These are phyloP conservation scores for Clostera curtula DNA, from an alignment of 2,888 invertebrate species.

Conservation along the genomic window DNA sequence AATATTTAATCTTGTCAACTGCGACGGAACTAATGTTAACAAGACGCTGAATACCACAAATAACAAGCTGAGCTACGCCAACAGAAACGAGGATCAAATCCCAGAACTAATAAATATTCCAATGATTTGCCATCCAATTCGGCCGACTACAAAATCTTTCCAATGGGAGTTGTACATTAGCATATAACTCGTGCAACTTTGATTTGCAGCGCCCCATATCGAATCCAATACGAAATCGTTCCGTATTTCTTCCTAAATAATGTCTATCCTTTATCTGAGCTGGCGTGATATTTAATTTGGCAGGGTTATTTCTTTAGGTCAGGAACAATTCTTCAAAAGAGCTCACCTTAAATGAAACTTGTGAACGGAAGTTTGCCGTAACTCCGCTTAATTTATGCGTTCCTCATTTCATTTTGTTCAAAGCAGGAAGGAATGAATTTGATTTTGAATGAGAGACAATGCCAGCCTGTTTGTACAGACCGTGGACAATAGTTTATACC, in stretches of 20 bases:
- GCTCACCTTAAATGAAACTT: conserved; percentile 51
- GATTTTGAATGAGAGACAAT: conserved; percentile 59
- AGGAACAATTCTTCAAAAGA: conserved; percentile 50
- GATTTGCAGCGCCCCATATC: conserved; percentile 15
- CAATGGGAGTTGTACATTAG: conserved; percentile 59
- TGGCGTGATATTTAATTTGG: conserved; percentile 16
- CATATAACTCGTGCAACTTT: conserved; percentile 44
- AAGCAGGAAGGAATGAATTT: conserved; percentile 41
- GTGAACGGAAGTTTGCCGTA: conserved; percentile 48
- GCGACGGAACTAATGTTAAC: conserved; percentile 29
- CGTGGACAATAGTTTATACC: conserved; percentile 37
- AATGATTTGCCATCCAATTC: conserved; percentile 64
- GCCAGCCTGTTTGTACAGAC: conserved; percentile 33
- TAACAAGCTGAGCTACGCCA: conserved; percentile 34
- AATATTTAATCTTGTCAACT: no score
- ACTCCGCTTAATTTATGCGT: conserved; percentile 63
- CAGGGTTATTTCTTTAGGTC: conserved; percentile 24
- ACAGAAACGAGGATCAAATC: conserved; percentile 38
- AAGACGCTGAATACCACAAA: conserved; percentile 26
- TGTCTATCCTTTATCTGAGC: conserved; percentile 11
- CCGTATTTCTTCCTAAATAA: conserved; percentile 8
- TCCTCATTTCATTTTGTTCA: conserved; percentile 55
- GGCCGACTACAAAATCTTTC: conserved; percentile 55
- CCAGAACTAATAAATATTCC: conserved; percentile 66
- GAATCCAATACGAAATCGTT: conserved; percentile 5